Evolutionary conservation across 2,888 invertebrate species (phyloP), one percentile per base, ranked within the genome.

Genomic region (Diadegma fenestrale): DNA sequence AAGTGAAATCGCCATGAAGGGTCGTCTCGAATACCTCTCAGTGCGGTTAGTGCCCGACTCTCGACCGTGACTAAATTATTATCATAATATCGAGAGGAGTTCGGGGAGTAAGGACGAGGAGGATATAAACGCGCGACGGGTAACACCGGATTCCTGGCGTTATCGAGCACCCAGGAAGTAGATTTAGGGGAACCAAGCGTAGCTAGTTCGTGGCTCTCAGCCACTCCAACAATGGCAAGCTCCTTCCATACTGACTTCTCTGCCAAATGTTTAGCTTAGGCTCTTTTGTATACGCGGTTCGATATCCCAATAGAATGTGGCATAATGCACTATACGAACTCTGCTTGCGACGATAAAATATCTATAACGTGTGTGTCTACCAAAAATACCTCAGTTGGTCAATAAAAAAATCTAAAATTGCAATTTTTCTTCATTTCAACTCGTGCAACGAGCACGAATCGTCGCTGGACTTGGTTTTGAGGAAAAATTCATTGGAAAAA

Each of bases 31-130:
- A 85, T 85, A 85, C 85, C 85, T 85, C 78, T 80, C 48, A 72
- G 80, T 71, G n/a, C n/a, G 82, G 80, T 85, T 80, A 75, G 76
- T 80, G 71, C 82, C 43, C 54, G 45, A 63, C 76, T 61, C 82
- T 82, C 71, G 61, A 79, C 76, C 82, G 82, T 80, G 82, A 85
- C 85, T 85, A 85, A 85, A 85, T 85, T 85, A 85, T 85, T 85
- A 85, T 85, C 80, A 85, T 85, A 85, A 85, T 85, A 85, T 85
- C 85, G 82, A 77, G 82, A 77, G 80, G 72, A 82, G 82, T 82
- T 82, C 33, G 71, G 66, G 41, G 48, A 48, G 26, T 17, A 48
- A 69, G 81, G 78, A 73, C 33, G 68, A 54, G 72, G 54, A 73
- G 76, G 75, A 66, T 72, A 68, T 73, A 72, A 82, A 77, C 80